Percentiles rank a stretch among this genome's conserved stretches.
Conservation (phyloP, 1,140 invertebrate genomes). For the Spodoptera litura region DNA sequence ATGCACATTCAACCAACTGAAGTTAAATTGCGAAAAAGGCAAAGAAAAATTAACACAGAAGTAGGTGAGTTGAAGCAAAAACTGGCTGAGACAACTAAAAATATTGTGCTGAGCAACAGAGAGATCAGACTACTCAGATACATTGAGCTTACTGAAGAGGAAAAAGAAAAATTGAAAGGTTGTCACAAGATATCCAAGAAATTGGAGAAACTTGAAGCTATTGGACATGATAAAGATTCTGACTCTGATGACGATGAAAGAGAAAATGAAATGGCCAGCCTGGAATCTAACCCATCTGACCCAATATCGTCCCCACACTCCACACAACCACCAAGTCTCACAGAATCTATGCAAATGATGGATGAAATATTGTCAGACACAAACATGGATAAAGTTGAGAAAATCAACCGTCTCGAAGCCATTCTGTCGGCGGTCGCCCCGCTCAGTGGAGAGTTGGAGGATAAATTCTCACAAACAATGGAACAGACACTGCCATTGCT, state of each 20-base stretch:
- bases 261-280: constrained; percentile 91
- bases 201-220: constrained; percentile 94
- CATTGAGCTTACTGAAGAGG: constrained; percentile 96
- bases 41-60: constrained; percentile 96
- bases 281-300: constrained; percentile 92
- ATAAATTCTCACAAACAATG: constrained; percentile 83
- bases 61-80: constrained; percentile 94
- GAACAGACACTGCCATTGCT: constrained; percentile 84
- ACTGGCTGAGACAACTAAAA: constrained; percentile 92
- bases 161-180: constrained; percentile 96
- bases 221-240: constrained; percentile 90
- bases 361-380: constrained; percentile 94
- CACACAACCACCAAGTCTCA: constrained; percentile 94
- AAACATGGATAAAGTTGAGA: constrained; percentile 94
- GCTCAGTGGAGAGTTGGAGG: constrained; percentile 83
- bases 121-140: constrained; percentile 96
- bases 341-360: constrained; percentile 95
- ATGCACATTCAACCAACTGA: constrained; percentile 94
- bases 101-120: constrained; percentile 95
- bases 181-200: constrained; percentile 97
- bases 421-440: constrained; percentile 92
- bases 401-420: constrained; percentile 94
- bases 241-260: constrained; percentile 91
- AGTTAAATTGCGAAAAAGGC: constrained; percentile 94
- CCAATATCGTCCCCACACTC: constrained; percentile 90